Evolutionary conservation across 2,888 invertebrate genomes (phyloP), one percentile per base, ranked within the genome.

Genomic region (Apamea monoglypha): DNA sequence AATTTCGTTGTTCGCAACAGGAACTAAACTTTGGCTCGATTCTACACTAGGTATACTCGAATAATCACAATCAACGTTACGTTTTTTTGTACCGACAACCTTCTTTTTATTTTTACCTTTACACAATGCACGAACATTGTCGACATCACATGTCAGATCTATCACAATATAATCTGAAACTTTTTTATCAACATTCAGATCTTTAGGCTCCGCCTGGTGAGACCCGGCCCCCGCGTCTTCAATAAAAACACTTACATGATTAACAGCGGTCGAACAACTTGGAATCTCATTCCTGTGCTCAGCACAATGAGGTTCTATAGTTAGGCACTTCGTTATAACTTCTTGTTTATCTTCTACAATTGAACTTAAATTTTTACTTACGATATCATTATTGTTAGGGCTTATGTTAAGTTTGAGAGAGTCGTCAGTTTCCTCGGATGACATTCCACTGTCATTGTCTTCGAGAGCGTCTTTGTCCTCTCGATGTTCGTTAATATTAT

Each of bases 241-340:
- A 79, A 91, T 89, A 90, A 91, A 90, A 91, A 95, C 91, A 92
- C 92, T 94, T 91, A 94, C 87, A 92, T 93, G 91, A 90, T 91
- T 93, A 92, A 93, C 91, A 92, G 94, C 92, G 87, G 93, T 95
- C 80, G 96, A 96, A 95, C 96, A 96, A 92, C 95, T 92, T 59
- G 97, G 97, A 96, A 96, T 96, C 92, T 95, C 95, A 96, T 96
- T 96, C 96, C 96, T 91, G 76, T 90, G 92, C 90, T 93, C 93
- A 90, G 91, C 93, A 93, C 93, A 88, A 86, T 92, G 94, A 92
- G 94, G 93, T 92, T 95, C 93, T 86, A 91, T 92, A 90, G 90
- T 95, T 95, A 97, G 97, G 97, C 97, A 97, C 97, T 96, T 97
- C 83, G 91, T 94, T 92, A 92, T 93, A 91, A 94, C 92, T 87